These are phyloP conservation scores for Tamandua tetradactyla DNA, from an alignment of 2,797 vertebrate species.

Conservation along the genomic window DNA sequence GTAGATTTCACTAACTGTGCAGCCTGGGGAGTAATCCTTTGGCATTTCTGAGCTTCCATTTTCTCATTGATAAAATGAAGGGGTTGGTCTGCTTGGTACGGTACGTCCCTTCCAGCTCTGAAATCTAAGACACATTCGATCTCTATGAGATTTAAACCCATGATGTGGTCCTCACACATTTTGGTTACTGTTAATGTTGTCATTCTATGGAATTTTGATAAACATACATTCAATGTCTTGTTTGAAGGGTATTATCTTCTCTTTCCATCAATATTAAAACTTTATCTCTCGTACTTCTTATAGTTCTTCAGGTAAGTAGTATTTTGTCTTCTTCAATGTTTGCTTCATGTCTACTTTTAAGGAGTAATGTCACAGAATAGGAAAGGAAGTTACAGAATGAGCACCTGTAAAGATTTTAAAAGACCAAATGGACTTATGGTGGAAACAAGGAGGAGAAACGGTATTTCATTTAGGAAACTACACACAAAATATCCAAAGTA, in stretches of 20 bases:
- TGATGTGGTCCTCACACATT: neutral
- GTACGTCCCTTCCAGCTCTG: neutral
- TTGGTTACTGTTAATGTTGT: neutral
- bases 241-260: neutral
- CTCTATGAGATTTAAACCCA: neutral
- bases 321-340: neutral
- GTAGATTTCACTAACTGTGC: neutral
- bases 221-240: neutral
- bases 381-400: neutral
- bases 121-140: neutral
- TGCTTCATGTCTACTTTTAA: slow-evolving; percentile 34
- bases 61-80: neutral
- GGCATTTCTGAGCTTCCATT: neutral
- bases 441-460: neutral
- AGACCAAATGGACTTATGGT: neutral
- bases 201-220: slow-evolving; percentile 15
- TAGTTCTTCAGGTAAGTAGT: neutral
- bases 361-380: neutral
- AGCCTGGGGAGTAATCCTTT: neutral
- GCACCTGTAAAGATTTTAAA: slow-evolving; percentile 1
- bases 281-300: neutral
- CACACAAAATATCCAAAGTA: neutral
- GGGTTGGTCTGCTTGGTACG: neutral
- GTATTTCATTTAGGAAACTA: neutral
- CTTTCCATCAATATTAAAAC: neutral